Percentiles rank a stretch among this genome's conserved stretches.
phyloP scores from a whole-genome alignment of 2,888 invertebrate species.

The Lycaena phlaeas region DNA sequence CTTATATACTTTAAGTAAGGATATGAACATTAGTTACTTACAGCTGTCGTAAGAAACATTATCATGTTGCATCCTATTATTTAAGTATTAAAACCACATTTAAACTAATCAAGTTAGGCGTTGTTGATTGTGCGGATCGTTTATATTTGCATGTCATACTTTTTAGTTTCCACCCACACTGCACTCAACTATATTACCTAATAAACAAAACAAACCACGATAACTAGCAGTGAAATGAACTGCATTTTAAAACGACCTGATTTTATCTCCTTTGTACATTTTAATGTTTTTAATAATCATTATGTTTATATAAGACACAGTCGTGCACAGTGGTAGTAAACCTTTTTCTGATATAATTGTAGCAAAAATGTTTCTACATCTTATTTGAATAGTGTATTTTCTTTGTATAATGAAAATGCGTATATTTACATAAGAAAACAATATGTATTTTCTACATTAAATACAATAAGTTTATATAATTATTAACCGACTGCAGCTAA shows the following conservation, averaged over 20 bases:
- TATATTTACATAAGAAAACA: too few species aligned
- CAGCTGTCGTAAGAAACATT: slow-evolving; percentile 59
- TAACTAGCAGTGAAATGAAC: neutral
- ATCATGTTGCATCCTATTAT: slow-evolving; percentile 46
- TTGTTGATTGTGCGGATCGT: neutral
- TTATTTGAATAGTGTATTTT: too few species aligned
- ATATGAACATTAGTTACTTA: slow-evolving; percentile 38
- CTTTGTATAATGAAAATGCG: too few species aligned
- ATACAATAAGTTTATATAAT: too few species aligned
- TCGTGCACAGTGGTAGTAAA: neutral
- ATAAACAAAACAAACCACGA: slow-evolving; percentile 4
- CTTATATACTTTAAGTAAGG: slow-evolving; percentile 29
- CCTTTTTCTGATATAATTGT: too few species aligned
- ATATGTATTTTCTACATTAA: too few species aligned
- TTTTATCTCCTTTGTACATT: neutral
- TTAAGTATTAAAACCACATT: slow-evolving; percentile 9
- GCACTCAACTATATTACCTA: neutral
- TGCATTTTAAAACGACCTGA: neutral
- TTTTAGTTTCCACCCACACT: slow-evolving; percentile 4
- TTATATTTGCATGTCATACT: neutral
- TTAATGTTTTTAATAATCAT: slow-evolving; percentile 1
- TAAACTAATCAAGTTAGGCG: too few species aligned
- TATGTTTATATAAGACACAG: neutral
- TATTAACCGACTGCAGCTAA: too few species aligned
- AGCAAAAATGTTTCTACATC: too few species aligned